These are phyloP conservation scores for Meleagris gallopavo DNA, from an alignment of 2,113 vertebrate species.

Conservation along the genomic window DNA sequence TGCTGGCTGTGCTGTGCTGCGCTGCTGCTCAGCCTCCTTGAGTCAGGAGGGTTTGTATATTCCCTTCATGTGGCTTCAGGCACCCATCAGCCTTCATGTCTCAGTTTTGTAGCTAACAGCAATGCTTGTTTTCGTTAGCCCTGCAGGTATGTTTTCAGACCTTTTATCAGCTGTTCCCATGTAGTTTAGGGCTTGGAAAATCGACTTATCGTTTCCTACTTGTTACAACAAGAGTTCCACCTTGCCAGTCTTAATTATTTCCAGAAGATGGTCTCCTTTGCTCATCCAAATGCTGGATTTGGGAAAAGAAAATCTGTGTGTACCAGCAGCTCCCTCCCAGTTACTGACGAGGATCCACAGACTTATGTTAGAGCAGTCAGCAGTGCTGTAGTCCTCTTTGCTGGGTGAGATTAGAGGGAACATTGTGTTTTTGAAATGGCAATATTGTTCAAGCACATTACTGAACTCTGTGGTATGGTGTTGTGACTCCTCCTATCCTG, in stretches of 20 bases:
- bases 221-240: background rate
- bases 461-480: background rate
- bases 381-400: background rate
- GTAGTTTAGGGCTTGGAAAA: background rate
- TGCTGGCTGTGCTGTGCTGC: background rate
- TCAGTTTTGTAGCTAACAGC: background rate
- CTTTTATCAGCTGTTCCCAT: background rate
- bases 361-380: background rate
- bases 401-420: conserved; percentile 6
- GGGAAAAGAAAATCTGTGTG: background rate
- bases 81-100: background rate
- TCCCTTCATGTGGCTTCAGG: conserved; percentile 1
- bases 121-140: background rate
- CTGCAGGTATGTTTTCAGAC: conserved; percentile 10
- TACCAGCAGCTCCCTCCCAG: background rate
- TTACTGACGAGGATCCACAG: background rate
- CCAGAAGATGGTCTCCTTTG: background rate
- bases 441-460: conserved; percentile 35
- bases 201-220: background rate
- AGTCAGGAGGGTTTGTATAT: background rate
- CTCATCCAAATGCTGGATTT: background rate
- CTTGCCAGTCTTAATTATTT: background rate
- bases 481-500: background rate
- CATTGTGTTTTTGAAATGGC: conserved; percentile 10
- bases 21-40: background rate